A percentile compares a stretch with the other conserved stretches of the same genome.
These are phyloP conservation scores for Sitta europaea DNA, from an alignment of 2,113 vertebrate genomes.

Conservation along the genomic window DNA sequence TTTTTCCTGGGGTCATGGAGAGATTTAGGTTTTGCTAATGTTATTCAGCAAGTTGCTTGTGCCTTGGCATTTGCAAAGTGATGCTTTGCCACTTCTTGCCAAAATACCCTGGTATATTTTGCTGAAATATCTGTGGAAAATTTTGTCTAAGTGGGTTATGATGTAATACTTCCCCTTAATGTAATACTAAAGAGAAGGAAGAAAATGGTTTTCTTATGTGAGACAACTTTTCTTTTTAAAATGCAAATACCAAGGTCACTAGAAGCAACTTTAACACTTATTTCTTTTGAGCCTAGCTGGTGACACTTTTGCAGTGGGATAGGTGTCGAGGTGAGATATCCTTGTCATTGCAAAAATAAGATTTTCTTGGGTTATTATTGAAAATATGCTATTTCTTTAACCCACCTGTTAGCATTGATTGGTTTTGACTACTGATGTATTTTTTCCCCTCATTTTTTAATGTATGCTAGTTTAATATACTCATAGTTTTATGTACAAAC, in stretches of 20 bases:
- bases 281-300: neutral
- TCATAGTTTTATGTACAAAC: too few species aligned
- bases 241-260: neutral
- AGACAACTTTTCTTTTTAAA: neutral
- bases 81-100: neutral
- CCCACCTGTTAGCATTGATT: neutral
- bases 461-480: neutral
- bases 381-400: neutral
- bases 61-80: neutral
- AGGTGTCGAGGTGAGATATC: neutral
- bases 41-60: neutral
- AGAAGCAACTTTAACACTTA: neutral
- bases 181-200: neutral
- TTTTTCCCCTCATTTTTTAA: neutral
- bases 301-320: neutral
- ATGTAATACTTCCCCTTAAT: neutral
- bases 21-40: neutral
- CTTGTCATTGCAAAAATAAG: neutral
- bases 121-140: neutral
- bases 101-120: neutral
- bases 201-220: accelerated
- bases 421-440: neutral
- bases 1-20: neutral
- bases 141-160: neutral
- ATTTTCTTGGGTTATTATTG: neutral